A percentile compares a stretch with the other conserved stretches of the same genome.
Conservation (phyloP, 2,888 invertebrate species). For the Lasiommata megera region DNA sequence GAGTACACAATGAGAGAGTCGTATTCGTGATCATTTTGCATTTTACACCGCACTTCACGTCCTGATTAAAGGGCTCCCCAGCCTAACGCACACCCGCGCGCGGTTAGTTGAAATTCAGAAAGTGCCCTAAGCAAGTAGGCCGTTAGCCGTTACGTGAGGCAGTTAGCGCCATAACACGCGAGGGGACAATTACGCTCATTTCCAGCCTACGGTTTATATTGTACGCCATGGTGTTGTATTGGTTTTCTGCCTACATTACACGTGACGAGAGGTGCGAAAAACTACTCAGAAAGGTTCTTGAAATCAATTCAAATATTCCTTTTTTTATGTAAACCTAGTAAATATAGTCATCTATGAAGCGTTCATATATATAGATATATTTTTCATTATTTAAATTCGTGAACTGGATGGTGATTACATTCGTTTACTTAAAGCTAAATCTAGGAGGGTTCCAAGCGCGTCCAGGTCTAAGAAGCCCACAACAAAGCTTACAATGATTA, state of each 20-base stretch:
- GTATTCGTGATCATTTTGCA: conserved; percentile 16
- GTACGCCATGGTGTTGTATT: neutral
- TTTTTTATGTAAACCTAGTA: too few relatives aligned
- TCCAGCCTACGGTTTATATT: conserved; percentile 25
- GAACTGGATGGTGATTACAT: too few relatives aligned
- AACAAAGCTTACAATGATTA: too few relatives aligned
- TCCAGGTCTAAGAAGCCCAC: too few relatives aligned
- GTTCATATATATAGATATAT: too few relatives aligned
- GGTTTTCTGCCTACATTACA: neutral
- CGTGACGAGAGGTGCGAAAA: neutral
- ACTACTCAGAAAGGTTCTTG: too few relatives aligned
- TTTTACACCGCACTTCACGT: conserved; percentile 13
- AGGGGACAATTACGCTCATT: conserved; percentile 36
- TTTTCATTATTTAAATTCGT: too few relatives aligned
- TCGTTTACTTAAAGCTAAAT: too few relatives aligned
- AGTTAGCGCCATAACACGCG: conserved; percentile 36
- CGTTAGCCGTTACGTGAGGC: conserved; percentile 36
- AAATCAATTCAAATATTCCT: too few relatives aligned
- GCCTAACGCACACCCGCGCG: conserved; percentile 8
- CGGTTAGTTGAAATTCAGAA: conserved; percentile 29
- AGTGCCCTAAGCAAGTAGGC: conserved; percentile 32
- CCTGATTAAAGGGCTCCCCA: conserved; percentile 28
- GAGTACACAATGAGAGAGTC: neutral
- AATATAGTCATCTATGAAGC: too few relatives aligned
- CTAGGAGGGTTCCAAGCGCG: too few relatives aligned